phyloP scores from a whole-genome alignment of 2,888 invertebrate species.

The Andrena flavipes region DNA sequence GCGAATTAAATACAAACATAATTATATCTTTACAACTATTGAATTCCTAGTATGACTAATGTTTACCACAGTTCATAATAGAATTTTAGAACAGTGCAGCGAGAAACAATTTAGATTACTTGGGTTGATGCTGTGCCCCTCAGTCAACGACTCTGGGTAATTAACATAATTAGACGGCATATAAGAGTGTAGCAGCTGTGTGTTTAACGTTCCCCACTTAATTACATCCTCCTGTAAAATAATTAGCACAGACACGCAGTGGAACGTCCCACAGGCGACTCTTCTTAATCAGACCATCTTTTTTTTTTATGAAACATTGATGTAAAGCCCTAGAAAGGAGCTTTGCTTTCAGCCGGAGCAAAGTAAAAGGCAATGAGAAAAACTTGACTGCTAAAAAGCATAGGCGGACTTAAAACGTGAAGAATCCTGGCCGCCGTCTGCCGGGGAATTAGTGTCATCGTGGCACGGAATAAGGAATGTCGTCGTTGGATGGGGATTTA shows the following conservation, averaged over 20 bases:
- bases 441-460: conserved; percentile 38
- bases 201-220: background rate
- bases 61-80: too few relatives aligned
- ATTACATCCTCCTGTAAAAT: background rate
- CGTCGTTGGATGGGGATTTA: conserved; percentile 42
- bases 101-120: too few relatives aligned
- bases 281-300: conserved; percentile 1
- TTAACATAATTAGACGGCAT: background rate
- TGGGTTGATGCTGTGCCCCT: too few relatives aligned
- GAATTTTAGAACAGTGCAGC: too few relatives aligned
- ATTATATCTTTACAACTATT: too few relatives aligned
- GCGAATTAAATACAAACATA: too few relatives aligned
- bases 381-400: conserved; percentile 29
- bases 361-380: conserved; percentile 16
- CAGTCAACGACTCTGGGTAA: too few relatives aligned
- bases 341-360: background rate
- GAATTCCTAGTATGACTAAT: too few relatives aligned
- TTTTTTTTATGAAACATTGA: background rate
- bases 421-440: conserved; percentile 19
- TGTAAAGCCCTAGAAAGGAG: conserved; percentile 6
- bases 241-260: background rate
- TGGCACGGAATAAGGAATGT: conserved; percentile 15
- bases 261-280: background rate
- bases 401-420: conserved; percentile 26
- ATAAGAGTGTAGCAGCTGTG: background rate